These are phyloP conservation scores for Xenopus petersii DNA, from an alignment of 2,797 vertebrate genomes.

Conservation along the genomic window DNA sequence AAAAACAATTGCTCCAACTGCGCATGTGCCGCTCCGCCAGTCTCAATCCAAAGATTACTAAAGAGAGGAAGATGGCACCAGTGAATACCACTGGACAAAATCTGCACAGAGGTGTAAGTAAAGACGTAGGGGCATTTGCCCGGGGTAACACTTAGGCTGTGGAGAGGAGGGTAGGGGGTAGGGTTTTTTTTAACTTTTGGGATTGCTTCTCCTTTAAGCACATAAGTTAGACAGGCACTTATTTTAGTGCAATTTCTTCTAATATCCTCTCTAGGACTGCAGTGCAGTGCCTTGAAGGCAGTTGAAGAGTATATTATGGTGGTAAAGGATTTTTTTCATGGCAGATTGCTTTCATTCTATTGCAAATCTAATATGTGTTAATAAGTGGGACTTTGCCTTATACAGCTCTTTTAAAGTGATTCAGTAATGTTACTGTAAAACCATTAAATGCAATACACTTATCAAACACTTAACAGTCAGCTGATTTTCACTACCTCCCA, in stretches of 20 bases:
- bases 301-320: background rate
- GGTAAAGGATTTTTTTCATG: constrained; percentile 17
- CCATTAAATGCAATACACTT: constrained; percentile 10
- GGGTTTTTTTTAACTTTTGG: too few relatives aligned
- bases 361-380: constrained; percentile 33
- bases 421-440: constrained; percentile 5
- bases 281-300: constrained; percentile 25
- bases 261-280: background rate
- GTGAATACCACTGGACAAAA: too few relatives aligned
- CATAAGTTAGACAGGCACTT: too few relatives aligned
- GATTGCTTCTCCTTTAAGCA: too few relatives aligned
- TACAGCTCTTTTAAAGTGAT: constrained; percentile 28
- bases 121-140: too few relatives aligned
- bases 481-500: constrained; percentile 35
- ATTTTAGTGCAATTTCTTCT: background rate
- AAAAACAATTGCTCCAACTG: too few relatives aligned
- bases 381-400: constrained; percentile 43
- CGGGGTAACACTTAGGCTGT: too few relatives aligned
- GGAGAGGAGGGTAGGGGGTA: too few relatives aligned
- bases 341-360: constrained; percentile 25
- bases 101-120: too few relatives aligned
- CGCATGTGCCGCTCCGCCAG: too few relatives aligned
- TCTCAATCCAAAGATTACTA: too few relatives aligned
- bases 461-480: constrained; percentile 37
- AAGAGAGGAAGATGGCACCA: too few relatives aligned